phyloP scores from a whole-genome alignment of 1,140 invertebrate species.

The Goniozus legneri region DNA sequence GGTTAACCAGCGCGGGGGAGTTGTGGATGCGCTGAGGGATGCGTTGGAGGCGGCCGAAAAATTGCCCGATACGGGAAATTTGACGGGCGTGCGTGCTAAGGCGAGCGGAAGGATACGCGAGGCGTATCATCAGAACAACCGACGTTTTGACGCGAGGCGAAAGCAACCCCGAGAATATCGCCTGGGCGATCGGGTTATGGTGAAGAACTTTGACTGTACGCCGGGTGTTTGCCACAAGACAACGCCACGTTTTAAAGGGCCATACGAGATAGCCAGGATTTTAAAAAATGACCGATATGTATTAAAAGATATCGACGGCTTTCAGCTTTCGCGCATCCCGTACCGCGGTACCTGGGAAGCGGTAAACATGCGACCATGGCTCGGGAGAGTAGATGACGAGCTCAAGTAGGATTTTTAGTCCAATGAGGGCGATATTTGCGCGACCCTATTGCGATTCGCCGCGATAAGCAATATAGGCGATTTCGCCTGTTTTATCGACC shows the following conservation, averaged over 20 bases:
- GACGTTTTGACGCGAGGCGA: slow-evolving; percentile 20
- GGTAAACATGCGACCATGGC: too few relatives aligned
- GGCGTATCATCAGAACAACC: slow-evolving; percentile 13
- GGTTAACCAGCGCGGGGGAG: slow-evolving; percentile 14
- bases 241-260: slow-evolving; percentile 27
- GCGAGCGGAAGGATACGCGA: slow-evolving; percentile 9
- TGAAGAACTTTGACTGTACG: slow-evolving; percentile 28
- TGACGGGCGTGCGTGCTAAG: background rate
- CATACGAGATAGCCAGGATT: slow-evolving; percentile 23
- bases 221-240: slow-evolving; percentile 26
- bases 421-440: too few relatives aligned
- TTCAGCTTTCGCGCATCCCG: slow-evolving; percentile 27
- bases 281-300: slow-evolving; percentile 27
- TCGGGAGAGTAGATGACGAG: too few relatives aligned
- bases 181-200: slow-evolving; percentile 27
- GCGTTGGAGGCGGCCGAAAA: too few relatives aligned
- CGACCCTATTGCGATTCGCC: too few relatives aligned
- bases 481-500: too few relatives aligned
- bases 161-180: slow-evolving; percentile 19
- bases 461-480: too few relatives aligned
- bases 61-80: too few relatives aligned
- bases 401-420: too few relatives aligned
- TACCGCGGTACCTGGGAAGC: too few relatives aligned
- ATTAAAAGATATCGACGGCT: slow-evolving; percentile 21
- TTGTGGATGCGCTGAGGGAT: slow-evolving; percentile 7